A percentile compares a stretch with the other conserved stretches of the same genome.
Evolutionary conservation across 2,797 vertebrate genomes (phyloP).

Genomic region (Enteromius radiatus): DNA sequence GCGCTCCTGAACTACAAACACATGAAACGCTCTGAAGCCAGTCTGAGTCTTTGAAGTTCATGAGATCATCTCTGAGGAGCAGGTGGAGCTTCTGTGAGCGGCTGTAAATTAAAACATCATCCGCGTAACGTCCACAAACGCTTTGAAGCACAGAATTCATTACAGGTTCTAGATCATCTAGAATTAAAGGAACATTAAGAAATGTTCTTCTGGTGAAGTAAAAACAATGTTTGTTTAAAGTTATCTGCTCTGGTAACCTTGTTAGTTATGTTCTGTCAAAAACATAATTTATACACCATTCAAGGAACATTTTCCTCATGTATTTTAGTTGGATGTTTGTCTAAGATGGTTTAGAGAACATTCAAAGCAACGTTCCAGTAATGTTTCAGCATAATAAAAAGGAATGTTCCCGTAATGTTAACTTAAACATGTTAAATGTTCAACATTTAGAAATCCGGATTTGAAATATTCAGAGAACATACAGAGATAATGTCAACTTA

Average conservation of each 20-base stretch:
- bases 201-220: too few species aligned
- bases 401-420: background rate
- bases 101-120: background rate
- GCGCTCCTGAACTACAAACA: background rate
- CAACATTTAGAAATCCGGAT: background rate
- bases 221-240: background rate
- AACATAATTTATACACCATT: too few species aligned
- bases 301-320: background rate
- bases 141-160: background rate
- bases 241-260: background rate
- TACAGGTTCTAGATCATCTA: background rate
- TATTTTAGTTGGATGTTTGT: background rate
- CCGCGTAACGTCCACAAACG: background rate
- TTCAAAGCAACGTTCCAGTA: background rate
- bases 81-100: background rate
- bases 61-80: conserved; percentile 2
- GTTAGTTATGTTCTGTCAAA: background rate
- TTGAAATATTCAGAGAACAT: background rate
- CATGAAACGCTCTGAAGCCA: background rate
- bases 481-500: background rate
- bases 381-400: background rate
- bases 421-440: background rate
- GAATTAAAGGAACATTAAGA: too few species aligned
- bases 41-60: conserved; percentile 21
- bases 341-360: background rate